phyloP scores from a whole-genome alignment of 2,888 invertebrate genomes.

The Hirtodrosophila confusa region DNA sequence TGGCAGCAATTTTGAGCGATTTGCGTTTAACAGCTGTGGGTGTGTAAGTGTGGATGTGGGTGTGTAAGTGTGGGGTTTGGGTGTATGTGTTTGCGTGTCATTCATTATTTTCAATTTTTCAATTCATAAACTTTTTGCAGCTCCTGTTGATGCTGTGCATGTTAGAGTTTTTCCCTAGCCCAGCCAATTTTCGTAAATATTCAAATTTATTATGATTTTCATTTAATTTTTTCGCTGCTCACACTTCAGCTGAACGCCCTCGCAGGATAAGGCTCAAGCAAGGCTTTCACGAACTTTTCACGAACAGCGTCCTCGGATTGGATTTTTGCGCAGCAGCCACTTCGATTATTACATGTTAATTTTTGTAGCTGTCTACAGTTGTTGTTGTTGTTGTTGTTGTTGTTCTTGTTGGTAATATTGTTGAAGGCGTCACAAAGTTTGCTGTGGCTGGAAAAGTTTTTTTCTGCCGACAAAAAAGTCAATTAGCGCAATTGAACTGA shows the following conservation, averaged over 20 bases:
- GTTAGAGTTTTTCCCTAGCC: conserved; percentile 8
- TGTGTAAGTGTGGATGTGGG: conserved; percentile 10
- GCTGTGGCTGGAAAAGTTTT: conserved; percentile 14
- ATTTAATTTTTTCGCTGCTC: conserved; percentile 65
- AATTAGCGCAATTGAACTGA: conserved; percentile 74
- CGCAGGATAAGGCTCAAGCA: conserved; percentile 21
- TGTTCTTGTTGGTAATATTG: conserved; percentile 1
- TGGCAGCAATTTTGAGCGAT: conserved; percentile 74
- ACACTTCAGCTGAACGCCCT: conserved; percentile 42
- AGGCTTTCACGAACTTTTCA: conserved; percentile 29
- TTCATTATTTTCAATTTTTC: conserved; percentile 78
- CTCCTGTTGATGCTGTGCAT: conserved; percentile 15
- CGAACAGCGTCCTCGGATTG: conserved; percentile 31
- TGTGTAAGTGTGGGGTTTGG: conserved; percentile 11
- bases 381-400: conserved; percentile 11
- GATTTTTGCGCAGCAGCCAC: conserved; percentile 45
- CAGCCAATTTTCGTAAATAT: conserved; percentile 72
- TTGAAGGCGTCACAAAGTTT: conserved; percentile 48
- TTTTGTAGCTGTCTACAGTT: conserved; percentile 25
- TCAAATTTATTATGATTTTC: conserved; percentile 77
- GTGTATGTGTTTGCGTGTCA: conserved; percentile 44
- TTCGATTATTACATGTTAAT: conserved; percentile 75
- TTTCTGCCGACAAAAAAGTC: conserved; percentile 46
- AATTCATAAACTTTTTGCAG: conserved; percentile 68
- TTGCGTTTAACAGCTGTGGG: conserved; percentile 55